phyloP scores from a whole-genome alignment of 2,113 vertebrate genomes.

The Phodopus roborovskii region DNA sequence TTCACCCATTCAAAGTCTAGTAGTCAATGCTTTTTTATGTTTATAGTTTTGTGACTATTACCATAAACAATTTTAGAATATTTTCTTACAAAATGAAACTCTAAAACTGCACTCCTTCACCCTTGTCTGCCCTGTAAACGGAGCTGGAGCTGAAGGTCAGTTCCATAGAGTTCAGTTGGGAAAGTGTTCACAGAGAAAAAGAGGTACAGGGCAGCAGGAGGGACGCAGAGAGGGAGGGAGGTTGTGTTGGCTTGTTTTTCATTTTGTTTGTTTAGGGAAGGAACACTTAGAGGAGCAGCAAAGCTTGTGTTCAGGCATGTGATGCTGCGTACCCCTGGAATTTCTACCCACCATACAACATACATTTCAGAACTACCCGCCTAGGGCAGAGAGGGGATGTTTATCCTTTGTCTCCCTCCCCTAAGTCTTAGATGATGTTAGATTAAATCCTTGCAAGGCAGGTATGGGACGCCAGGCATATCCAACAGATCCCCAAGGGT shows the following conservation, averaged over 20 bases:
- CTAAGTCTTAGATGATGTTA: neutral
- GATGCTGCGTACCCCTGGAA: neutral
- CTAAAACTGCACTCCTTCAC: neutral
- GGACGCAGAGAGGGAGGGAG: neutral
- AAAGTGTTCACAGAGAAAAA: neutral
- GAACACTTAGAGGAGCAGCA: neutral
- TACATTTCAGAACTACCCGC: neutral
- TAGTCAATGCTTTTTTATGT: neutral
- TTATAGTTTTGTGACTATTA: neutral
- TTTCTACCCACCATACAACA: neutral
- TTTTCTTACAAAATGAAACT: neutral
- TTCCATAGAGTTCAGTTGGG: neutral
- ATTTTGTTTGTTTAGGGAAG: neutral
- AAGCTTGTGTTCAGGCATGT: neutral
- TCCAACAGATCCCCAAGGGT: neutral
- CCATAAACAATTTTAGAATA: neutral
- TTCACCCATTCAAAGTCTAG: neutral
- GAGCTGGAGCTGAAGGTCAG: neutral
- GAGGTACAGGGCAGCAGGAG: neutral
- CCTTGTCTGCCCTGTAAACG: neutral
- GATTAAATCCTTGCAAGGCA: neutral
- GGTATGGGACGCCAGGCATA: neutral
- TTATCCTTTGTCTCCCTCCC: neutral
- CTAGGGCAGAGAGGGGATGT: neutral
- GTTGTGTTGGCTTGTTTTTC: neutral